Evolutionary conservation across 1,140 invertebrate genomes (phyloP).

Genomic region (Mycetomoellerius zeteki): DNA sequence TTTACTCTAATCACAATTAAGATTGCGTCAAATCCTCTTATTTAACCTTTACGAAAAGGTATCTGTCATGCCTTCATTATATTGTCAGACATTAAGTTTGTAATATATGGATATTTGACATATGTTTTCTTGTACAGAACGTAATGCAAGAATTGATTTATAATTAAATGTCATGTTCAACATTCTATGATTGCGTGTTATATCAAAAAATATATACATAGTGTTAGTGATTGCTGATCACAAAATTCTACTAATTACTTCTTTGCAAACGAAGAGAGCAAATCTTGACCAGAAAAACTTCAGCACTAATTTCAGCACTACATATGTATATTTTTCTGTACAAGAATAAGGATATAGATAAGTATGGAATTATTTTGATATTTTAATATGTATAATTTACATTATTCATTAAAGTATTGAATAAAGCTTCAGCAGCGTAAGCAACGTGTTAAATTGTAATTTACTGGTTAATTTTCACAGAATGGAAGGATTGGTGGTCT

Average conservation of each 20-base stretch:
- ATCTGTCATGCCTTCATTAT: not conserved
- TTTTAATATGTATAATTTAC: not conserved
- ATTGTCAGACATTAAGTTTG: conserved; percentile 33
- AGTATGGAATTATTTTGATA: not conserved
- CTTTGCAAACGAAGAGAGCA: not conserved
- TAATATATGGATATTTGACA: conserved; percentile 46
- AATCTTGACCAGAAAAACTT: not conserved
- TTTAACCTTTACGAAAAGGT: conserved; percentile 35
- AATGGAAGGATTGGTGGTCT: no score
- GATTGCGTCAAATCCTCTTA: not conserved
- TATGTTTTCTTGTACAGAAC: not conserved
- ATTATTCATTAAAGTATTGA: not conserved
- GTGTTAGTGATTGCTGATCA: not conserved
- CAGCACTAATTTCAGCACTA: not conserved
- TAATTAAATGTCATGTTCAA: conserved; percentile 48
- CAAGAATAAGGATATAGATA: not conserved
- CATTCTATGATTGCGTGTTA: not conserved
- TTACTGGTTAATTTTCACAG: not conserved
- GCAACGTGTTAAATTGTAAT: not conserved
- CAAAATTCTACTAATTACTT: not conserved
- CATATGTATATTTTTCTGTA: not conserved
- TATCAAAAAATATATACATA: not conserved
- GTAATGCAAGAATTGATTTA: conserved; percentile 12
- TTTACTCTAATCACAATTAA: not conserved
- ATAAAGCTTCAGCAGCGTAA: not conserved